Percentiles rank a stretch among this genome's conserved stretches.
phyloP scores from a whole-genome alignment of 1,140 invertebrate species.

The Ceratosolen fusciceps region DNA sequence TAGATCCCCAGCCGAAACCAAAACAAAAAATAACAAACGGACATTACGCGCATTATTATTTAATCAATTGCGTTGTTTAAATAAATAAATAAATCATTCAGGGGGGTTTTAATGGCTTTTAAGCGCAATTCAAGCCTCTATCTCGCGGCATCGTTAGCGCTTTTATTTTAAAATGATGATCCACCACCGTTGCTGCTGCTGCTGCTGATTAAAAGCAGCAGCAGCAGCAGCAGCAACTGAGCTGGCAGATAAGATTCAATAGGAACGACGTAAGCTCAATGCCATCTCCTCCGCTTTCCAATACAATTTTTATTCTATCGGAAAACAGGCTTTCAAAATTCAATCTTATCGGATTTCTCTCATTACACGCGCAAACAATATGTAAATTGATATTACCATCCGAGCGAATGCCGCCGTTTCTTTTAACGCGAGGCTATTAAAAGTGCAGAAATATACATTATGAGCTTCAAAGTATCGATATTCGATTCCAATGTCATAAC shows the following conservation, averaged over 20 bases:
- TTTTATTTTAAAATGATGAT: no score
- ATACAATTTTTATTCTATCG: neutral
- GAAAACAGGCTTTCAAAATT: neutral
- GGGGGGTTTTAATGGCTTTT: no score
- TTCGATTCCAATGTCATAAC: neutral
- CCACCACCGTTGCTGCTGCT: no score
- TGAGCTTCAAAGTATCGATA: neutral
- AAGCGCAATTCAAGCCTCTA: no score
- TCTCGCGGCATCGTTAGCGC: no score
- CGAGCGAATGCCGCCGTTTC: neutral
- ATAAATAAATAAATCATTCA: no score
- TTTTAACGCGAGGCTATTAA: neutral
- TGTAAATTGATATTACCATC: neutral
- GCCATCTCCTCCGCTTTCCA: neutral
- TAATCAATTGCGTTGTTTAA: no score
- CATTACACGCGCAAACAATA: neutral
- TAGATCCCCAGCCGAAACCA: neutral
- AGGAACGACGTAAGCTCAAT: neutral
- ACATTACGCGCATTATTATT: no score
- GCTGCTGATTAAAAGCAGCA: no score
- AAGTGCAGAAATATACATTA: neutral
- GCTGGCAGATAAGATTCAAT: no score
- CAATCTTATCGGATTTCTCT: neutral
- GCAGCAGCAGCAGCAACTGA: no score
- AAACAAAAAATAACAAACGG: no score